Percentiles rank a stretch among this genome's conserved stretches.
Conservation (phyloP, 2,888 invertebrate genomes). For the Phengaris arion region DNA sequence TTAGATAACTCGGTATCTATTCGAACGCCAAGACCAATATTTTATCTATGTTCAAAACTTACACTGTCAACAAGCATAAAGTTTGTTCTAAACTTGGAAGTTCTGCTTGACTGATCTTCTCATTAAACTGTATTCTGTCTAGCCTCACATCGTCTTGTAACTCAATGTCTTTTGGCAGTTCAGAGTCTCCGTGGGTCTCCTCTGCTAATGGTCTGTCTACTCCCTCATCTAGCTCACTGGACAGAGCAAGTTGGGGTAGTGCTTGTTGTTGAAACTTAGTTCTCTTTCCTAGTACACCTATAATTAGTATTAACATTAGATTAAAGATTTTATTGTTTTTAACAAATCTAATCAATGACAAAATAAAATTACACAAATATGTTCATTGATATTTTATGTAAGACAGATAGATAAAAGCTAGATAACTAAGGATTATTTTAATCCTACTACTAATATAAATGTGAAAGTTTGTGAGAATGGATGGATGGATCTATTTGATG, state of each 20-base stretch:
- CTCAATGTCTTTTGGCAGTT: slow-evolving; percentile 83
- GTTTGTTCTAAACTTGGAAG: slow-evolving; percentile 88
- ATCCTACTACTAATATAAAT: no score
- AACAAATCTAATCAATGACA: no score
- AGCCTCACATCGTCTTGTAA: slow-evolving; percentile 93
- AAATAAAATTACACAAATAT: no score
- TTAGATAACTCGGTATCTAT: no score
- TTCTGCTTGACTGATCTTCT: slow-evolving; percentile 70
- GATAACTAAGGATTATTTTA: no score
- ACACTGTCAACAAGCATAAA: slow-evolving; percentile 88
- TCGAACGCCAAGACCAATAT: no score
- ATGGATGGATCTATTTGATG: no score
- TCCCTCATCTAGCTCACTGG: slow-evolving; percentile 74
- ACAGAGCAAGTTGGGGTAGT: slow-evolving; percentile 89
- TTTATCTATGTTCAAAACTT: slow-evolving; percentile 51
- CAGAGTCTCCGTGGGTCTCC: slow-evolving; percentile 69
- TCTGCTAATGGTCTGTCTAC: slow-evolving; percentile 66
- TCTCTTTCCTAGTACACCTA: slow-evolving; percentile 91
- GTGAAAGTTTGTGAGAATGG: no score
- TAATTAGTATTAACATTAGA: background rate
- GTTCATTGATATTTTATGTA: no score
- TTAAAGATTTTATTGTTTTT: no score
- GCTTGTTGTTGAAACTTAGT: slow-evolving; percentile 92
- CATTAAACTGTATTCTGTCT: slow-evolving; percentile 86
- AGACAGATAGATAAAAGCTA: no score